A percentile compares a stretch with the other conserved stretches of the same genome.
These are phyloP conservation scores for Butastur rufipennis DNA, from an alignment of 2,113 vertebrate genomes.

Conservation along the genomic window DNA sequence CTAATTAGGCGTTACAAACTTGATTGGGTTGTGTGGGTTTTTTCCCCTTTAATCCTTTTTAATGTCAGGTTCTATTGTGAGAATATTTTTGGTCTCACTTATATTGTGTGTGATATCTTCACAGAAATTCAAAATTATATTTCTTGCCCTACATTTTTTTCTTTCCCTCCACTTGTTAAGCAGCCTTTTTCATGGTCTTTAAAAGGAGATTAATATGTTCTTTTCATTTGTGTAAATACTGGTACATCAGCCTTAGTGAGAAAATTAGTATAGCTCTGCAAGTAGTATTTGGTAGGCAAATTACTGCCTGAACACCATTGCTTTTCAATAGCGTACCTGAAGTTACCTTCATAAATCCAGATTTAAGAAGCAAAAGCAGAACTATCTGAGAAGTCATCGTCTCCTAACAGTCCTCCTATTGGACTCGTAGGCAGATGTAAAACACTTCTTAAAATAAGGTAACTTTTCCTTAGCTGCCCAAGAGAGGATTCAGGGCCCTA, in stretches of 20 bases:
- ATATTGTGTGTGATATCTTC: background rate
- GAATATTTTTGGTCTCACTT: background rate
- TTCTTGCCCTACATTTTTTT: background rate
- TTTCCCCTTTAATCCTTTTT: slow-evolving; percentile 15
- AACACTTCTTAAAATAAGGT: background rate
- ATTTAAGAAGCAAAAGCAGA: background rate
- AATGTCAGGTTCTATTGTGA: background rate
- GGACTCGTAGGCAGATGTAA: background rate
- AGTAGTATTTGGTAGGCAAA: background rate
- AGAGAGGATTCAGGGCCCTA: background rate
- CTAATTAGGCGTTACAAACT: slow-evolving; percentile 42
- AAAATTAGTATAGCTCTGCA: slow-evolving; percentile 8
- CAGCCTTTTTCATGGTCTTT: background rate
- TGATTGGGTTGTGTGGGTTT: background rate
- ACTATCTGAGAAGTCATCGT: background rate
- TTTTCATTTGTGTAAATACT: slow-evolving; percentile 28
- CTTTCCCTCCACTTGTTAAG: background rate
- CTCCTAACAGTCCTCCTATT: background rate
- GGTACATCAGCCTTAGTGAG: slow-evolving; percentile 6
- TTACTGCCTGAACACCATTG: background rate
- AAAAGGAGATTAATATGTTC: slow-evolving; percentile 18
- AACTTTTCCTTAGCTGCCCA: background rate
- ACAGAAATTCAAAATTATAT: slow-evolving; percentile 1
- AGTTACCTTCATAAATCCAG: background rate
- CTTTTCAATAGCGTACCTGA: background rate